Evolutionary conservation across 2,113 vertebrate species (phyloP), one percentile per base, ranked within the genome.

Genomic region (Poecilia latipinna): DNA sequence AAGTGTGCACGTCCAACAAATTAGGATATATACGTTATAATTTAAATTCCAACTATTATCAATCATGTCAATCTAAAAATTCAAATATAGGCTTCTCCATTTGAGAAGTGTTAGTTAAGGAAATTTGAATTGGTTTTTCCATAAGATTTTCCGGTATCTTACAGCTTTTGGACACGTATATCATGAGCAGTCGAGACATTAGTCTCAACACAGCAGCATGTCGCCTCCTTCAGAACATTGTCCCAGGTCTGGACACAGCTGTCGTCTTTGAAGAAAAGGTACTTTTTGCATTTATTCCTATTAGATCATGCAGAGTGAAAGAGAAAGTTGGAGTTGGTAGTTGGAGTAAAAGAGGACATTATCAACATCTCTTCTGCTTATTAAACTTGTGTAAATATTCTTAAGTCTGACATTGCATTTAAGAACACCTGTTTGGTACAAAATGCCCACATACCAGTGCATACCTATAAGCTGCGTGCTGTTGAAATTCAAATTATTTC

Each of bases 261-360:
- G 96, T 97, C 44, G 96, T 98, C 71, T 99, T 99, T 92, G 96
- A 99, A 77, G 98, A 99, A 88, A 98, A 98, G 97, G 98, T 99
- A 22, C 19, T 64, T 64, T 31, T 62, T 17, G 29, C 26, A 32
- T 24, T 57, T 57, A 57, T 24, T 19, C 6, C 8, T 57, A 57
- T 57, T 57, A n/a, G 24, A 57, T 57, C 8, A 57, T 11, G n/a
- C 22, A n/a, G 8, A 24, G 51, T 6, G 7, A 24, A 57, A 24
- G 7, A 57, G 22, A 57, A 57, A 24, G 19, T 8, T 57, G 51
- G 17, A 29, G 29, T 29, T 29, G 24, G 51, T 5, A 29, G 29
- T 29, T 29, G 24, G 8, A 57, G 2, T 22, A 10, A 57, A 54
- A 57, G 22, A n/a, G 8, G 24, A 57, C 17, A 57, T 57, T 57